Evolutionary conservation across 2,113 vertebrate genomes (phyloP).

Genomic region (Channa argus): DNA sequence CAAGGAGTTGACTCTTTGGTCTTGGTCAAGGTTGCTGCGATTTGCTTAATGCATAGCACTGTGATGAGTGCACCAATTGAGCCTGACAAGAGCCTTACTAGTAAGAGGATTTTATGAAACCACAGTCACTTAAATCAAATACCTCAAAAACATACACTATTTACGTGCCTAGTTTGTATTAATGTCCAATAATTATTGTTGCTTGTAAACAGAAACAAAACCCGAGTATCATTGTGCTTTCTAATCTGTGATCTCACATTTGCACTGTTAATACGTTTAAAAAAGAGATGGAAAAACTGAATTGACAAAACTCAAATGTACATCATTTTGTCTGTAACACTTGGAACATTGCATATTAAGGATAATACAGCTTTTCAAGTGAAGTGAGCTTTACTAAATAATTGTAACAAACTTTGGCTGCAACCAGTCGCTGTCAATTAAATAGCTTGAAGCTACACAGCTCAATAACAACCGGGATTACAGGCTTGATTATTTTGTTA

Average conservation of each 20-base stretch:
- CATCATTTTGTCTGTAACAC: not conserved
- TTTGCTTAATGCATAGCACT: constrained; percentile 48
- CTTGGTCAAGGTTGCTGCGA: constrained; percentile 69
- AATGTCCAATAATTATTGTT: constrained; percentile 36
- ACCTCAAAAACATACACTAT: constrained; percentile 37
- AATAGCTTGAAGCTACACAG: constrained; percentile 39
- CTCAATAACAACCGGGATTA: constrained; percentile 44
- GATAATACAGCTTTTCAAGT: not conserved
- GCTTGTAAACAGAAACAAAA: constrained; percentile 30
- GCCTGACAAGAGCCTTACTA: constrained; percentile 47
- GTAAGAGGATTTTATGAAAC: constrained; percentile 66
- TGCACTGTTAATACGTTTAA: not conserved
- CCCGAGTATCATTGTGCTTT: not conserved
- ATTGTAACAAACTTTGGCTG: not conserved
- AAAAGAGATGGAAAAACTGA: constrained; percentile 11
- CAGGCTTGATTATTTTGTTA: constrained; percentile 25
- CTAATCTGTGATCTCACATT: constrained; percentile 25
- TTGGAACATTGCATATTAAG: constrained; percentile 9
- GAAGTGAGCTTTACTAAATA: constrained; percentile 31
- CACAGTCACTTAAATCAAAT: constrained; percentile 55
- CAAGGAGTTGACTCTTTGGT: constrained; percentile 37
- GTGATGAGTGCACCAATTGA: constrained; percentile 48
- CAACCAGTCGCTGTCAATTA: constrained; percentile 44
- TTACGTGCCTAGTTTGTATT: constrained; percentile 36
- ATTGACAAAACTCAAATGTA: constrained; percentile 1